Evolutionary conservation across 2,797 vertebrate genomes (phyloP), one percentile per base, ranked within the genome.

Genomic region (Gymnoscopelus microlampas): DNA sequence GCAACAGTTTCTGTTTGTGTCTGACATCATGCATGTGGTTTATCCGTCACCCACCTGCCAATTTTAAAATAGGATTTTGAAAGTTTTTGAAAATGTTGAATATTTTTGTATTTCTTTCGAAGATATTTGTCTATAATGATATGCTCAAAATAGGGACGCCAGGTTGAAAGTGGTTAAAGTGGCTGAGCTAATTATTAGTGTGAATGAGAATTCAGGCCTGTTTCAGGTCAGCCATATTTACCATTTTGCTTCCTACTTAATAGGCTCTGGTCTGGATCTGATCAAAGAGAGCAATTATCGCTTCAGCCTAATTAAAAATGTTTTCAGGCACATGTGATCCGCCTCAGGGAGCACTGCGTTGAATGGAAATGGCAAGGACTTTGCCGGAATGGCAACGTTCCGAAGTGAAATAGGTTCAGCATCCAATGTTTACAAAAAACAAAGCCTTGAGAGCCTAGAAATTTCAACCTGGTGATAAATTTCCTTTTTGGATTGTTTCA

Each of bases 381-480:
- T 83, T 77, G 71, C 85, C 87, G 65, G 85, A 85, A 83, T 84
- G 79, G 76, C 83, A 85, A 85, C 69, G 71, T 71, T 53, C 68
- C 79, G 70, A 82, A 76, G 66, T 81, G 63, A 90, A 90, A 91
- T 83, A 81, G 83, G 85, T 83, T 64, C 68, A 71, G 78, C 85
- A 79, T 83, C 80, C 81, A 77, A 79, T 91, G 89, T 90, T 93
- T 93, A 91, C 82, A 82, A 87, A 90, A 89, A 81, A 53, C 76
- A 82, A 88, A 84, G 79, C 79, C 80, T 71, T 71, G 73, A 88
- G 71, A 87, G 82, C 86, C 71, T 73, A 65, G 76, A 85, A 85
- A 90, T 80, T 82, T 90, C 79, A 76, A 68, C 83, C 84, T 65
- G 74, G 80, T 88, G 84, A 90, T 90, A 89, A 88, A 91, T 90